Conservation (phyloP, 2,797 vertebrate genomes). For the Chrysolophus pictus region DNA sequence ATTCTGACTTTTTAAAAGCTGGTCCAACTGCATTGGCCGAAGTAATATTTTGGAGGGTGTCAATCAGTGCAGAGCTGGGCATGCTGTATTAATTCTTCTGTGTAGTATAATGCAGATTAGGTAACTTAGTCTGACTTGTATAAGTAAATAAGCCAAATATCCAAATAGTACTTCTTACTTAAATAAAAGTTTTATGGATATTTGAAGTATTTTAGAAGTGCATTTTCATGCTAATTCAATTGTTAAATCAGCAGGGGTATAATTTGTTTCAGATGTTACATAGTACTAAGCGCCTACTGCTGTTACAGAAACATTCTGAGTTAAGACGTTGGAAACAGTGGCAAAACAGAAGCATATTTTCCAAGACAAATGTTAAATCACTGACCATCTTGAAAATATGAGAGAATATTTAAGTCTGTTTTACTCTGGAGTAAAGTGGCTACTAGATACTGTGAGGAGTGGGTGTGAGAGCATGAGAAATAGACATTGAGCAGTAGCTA, state of each 20-base stretch:
- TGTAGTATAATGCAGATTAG: neutral
- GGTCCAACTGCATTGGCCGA: neutral
- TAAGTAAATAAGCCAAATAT: neutral
- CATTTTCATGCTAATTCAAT: neutral
- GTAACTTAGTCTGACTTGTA: neutral
- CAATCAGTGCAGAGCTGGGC: neutral
- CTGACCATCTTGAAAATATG: neutral
- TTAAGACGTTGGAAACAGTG: constrained; percentile 25
- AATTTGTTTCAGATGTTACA: constrained; percentile 36
- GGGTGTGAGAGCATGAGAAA: neutral
- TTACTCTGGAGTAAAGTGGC: neutral
- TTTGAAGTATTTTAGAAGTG: constrained; percentile 22
- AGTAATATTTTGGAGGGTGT: neutral
- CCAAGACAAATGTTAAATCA: neutral
- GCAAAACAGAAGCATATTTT: constrained; percentile 31
- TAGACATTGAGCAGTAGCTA: neutral
- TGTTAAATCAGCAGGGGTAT: constrained; percentile 4
- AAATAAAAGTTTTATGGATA: neutral
- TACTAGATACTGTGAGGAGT: neutral
- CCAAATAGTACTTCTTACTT: neutral
- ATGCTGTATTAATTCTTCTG: neutral
- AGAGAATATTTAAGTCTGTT: neutral
- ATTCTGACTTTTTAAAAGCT: neutral
- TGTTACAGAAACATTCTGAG: constrained; percentile 31
- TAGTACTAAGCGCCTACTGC: neutral